Evolutionary conservation across 2,113 vertebrate genomes (phyloP).

Genomic region (Talpa occidentalis): DNA sequence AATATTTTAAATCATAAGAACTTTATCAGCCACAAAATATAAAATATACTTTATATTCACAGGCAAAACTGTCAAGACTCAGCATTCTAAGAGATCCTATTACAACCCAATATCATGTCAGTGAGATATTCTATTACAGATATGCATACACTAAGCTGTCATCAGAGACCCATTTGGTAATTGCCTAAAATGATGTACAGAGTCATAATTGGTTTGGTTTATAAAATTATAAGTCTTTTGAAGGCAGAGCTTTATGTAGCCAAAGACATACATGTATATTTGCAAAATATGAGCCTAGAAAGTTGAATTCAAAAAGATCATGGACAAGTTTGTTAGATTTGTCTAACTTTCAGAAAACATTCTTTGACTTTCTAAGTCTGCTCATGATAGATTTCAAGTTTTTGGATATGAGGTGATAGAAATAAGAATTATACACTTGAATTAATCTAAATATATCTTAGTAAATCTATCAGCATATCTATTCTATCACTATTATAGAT

Average conservation of each 20-base stretch:
- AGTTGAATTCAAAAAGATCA: background rate
- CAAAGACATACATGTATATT: background rate
- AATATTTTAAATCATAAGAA: conserved; percentile 22
- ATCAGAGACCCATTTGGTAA: background rate
- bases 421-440: background rate
- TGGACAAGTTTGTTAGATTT: background rate
- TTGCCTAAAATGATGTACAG: background rate
- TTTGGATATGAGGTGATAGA: background rate
- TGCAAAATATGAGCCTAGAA: background rate
- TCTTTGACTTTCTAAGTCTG: background rate
- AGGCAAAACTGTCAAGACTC: background rate
- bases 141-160: background rate
- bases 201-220: background rate
- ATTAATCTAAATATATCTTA: background rate
- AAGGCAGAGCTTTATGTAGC: background rate
- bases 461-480: background rate
- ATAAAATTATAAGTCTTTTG: background rate
- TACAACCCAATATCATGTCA: background rate
- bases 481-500: background rate
- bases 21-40: background rate
- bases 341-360: conserved; percentile 10
- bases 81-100: background rate
- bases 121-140: background rate
- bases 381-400: background rate
- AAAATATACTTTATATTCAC: background rate